Conservation (phyloP, 2,888 invertebrate genomes). For the Trissoscelio sp. region DNA sequence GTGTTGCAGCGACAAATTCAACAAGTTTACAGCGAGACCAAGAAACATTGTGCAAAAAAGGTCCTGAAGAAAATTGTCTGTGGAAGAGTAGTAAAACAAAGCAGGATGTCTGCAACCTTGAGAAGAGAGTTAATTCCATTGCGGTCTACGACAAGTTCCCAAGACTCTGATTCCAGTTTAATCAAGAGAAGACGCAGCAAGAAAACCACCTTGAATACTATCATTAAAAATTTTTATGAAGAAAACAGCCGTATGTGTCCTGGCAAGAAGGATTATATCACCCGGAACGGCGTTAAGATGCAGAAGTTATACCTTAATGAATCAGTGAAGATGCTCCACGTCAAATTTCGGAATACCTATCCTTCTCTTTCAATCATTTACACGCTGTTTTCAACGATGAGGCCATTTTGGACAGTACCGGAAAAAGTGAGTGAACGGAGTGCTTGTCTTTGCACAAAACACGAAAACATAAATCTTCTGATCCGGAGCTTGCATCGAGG, state of each 20-base stretch:
- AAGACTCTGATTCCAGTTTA: slow-evolving; percentile 8
- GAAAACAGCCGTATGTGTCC: slow-evolving; percentile 43
- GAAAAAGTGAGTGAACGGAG: slow-evolving; percentile 28
- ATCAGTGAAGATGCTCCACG: slow-evolving; percentile 19
- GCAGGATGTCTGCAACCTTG: background rate
- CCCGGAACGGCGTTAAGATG: slow-evolving; percentile 25
- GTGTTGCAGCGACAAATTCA: background rate
- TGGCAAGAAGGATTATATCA: slow-evolving; percentile 35
- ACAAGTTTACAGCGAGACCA: background rate
- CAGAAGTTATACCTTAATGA: slow-evolving; percentile 46
- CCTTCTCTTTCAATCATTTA: slow-evolving; percentile 25
- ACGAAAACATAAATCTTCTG: slow-evolving; percentile 44
- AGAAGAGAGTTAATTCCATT: slow-evolving; percentile 4
- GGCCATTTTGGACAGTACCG: slow-evolving; percentile 44
- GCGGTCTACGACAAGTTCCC: background rate
- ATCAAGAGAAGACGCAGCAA: slow-evolving; percentile 17
- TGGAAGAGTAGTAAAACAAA: slow-evolving; percentile 2
- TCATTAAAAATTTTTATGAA: slow-evolving; percentile 16
- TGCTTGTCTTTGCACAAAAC: slow-evolving; percentile 48
- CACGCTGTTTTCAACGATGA: slow-evolving; percentile 32
- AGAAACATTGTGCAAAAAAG: background rate
- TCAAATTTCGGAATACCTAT: slow-evolving; percentile 9
- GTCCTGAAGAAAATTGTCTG: slow-evolving; percentile 1
- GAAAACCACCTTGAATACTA: slow-evolving; percentile 4
- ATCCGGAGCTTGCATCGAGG: slow-evolving; percentile 23